These are phyloP conservation scores for Orchesella flavescens DNA, from an alignment of 2,888 invertebrate genomes.

Conservation along the genomic window DNA sequence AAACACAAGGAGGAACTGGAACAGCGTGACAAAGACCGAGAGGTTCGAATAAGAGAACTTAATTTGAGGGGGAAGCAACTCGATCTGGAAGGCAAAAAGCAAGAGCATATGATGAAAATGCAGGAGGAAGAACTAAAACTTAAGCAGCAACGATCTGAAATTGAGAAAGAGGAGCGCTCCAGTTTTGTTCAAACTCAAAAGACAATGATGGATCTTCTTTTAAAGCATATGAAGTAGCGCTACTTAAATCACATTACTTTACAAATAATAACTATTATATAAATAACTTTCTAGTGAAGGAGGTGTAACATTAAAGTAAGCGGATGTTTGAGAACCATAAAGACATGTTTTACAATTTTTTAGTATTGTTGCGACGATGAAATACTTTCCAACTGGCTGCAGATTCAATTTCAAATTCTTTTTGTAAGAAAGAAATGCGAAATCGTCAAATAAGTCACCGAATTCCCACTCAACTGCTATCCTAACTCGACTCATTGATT, in stretches of 20 bases:
- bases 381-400: slow-evolving; percentile 5
- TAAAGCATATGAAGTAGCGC: neutral
- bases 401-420: slow-evolving; percentile 9
- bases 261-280: neutral
- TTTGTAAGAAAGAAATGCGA: slow-evolving; percentile 7
- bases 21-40: neutral
- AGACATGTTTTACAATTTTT: slow-evolving; percentile 20
- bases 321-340: slow-evolving; percentile 18
- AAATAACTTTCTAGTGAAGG: slow-evolving; percentile 15
- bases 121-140: neutral
- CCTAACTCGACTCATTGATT: neutral
- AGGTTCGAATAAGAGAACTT: neutral
- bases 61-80: neutral
- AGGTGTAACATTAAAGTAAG: slow-evolving; percentile 13
- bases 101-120: neutral
- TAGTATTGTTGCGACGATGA: neutral
- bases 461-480: slow-evolving; percentile 29
- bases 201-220: neutral
- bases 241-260: neutral
- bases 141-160: neutral
- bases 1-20: neutral
- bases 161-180: neutral
- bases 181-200: neutral
- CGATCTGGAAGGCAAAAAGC: neutral
- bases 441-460: neutral